Conservation (phyloP, 2,888 invertebrate species). For the Notodonta ziczac region DNA sequence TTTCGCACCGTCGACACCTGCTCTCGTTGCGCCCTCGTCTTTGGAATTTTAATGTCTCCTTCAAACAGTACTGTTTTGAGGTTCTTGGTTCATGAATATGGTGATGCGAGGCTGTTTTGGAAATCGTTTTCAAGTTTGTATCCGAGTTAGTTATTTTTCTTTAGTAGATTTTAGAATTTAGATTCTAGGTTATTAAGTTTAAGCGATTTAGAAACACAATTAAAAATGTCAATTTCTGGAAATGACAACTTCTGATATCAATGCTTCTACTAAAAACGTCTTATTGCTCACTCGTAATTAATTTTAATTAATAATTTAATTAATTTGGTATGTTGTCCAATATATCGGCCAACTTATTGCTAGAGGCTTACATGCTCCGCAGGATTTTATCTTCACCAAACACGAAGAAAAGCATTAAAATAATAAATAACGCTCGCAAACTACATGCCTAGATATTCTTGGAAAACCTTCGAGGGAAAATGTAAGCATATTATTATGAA, state of each 20-base stretch:
- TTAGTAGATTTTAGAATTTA: no score
- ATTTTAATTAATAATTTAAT: no score
- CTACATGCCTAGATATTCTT: slow-evolving; percentile 1
- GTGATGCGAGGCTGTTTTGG: background rate
- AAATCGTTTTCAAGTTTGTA: background rate
- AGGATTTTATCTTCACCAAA: background rate
- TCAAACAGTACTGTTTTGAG: slow-evolving; percentile 6
- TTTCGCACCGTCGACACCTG: slow-evolving; percentile 5
- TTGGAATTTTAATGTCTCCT: slow-evolving; percentile 7
- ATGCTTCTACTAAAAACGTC: no score
- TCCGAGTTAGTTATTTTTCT: background rate
- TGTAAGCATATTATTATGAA: slow-evolving; percentile 12
- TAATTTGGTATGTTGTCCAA: background rate
- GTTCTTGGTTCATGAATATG: slow-evolving; percentile 8
- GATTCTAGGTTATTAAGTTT: no score
- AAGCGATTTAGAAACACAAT: no score
- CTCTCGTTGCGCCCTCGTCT: background rate
- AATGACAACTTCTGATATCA: no score
- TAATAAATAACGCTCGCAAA: slow-evolving; percentile 1
- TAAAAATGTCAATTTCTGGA: no score
- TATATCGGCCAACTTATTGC: background rate
- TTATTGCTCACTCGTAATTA: no score
- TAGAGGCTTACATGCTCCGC: background rate
- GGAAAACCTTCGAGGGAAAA: slow-evolving; percentile 7
- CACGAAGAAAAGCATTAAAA: background rate